Conservation (phyloP, 2,888 invertebrate species). For the Chrysomela aeneicollis region DNA sequence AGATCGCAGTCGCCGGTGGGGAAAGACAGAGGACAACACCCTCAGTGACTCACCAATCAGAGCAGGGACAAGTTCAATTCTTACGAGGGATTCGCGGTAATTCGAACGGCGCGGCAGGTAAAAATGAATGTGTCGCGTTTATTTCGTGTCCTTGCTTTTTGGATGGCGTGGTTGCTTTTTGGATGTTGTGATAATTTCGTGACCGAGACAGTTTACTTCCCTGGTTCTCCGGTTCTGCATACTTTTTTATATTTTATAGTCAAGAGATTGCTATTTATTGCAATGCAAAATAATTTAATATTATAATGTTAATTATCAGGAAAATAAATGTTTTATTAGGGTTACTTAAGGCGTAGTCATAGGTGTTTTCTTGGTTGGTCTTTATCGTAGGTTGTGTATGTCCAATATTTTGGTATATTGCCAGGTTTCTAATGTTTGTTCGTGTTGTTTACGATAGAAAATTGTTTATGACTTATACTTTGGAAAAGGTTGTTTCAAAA, state of each 20-base stretch:
- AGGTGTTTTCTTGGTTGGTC: not conserved
- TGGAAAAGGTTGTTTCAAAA: not conserved
- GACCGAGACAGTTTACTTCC: not conserved
- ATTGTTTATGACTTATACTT: not conserved
- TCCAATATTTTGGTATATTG: not conserved
- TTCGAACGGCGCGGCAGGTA: not conserved
- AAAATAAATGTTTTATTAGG: too few species aligned
- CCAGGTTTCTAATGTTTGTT: slow-evolving; percentile 1
- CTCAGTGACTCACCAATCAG: slow-evolving; percentile 64
- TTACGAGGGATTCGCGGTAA: slow-evolving; percentile 36
- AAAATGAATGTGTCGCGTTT: not conserved
- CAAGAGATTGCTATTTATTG: too few species aligned
- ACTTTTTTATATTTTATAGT: too few species aligned
- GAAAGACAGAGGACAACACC: slow-evolving; percentile 63
- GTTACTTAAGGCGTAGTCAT: too few species aligned
- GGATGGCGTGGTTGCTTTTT: not conserved
- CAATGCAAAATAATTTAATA: too few species aligned
- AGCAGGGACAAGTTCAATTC: slow-evolving; percentile 64
- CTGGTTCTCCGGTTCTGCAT: not conserved
- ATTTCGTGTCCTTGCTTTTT: not conserved
- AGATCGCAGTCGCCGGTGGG: slow-evolving; percentile 48
- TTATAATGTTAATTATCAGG: too few species aligned
- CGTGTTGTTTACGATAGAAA: not conserved
- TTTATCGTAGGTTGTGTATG: slow-evolving; percentile 1
- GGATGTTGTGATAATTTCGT: not conserved